Evolutionary conservation across 1,140 invertebrate genomes (phyloP).

Genomic region (Sarcophaga bullata): DNA sequence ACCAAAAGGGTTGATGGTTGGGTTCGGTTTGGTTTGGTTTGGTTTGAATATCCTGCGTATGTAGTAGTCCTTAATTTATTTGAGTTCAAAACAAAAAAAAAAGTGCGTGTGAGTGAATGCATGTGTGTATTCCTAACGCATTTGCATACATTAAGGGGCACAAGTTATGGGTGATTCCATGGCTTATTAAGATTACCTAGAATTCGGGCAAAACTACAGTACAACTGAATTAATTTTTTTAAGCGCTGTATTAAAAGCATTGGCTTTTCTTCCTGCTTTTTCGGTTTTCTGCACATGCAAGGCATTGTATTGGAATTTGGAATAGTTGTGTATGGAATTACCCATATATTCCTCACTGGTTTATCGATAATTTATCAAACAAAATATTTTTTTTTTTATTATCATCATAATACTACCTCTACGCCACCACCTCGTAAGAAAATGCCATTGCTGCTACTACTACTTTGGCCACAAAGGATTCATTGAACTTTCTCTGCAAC

Average conservation of each 20-base stretch:
- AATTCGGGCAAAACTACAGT: too few species aligned
- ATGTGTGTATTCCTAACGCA: neutral
- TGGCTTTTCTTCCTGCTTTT: too few species aligned
- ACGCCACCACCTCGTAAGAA: too few species aligned
- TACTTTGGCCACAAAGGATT: neutral
- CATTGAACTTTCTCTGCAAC: conserved; percentile 12
- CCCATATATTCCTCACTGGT: neutral
- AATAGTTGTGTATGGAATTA: neutral
- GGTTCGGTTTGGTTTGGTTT: neutral
- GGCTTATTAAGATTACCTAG: too few species aligned
- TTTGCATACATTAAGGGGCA: neutral
- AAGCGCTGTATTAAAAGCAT: too few species aligned
- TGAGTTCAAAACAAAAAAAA: neutral
- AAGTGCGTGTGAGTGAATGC: conserved; percentile 12
- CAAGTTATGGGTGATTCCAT: neutral
- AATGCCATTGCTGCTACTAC: neutral
- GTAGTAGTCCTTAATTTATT: conserved; percentile 9
- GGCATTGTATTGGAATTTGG: too few species aligned
- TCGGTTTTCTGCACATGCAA: too few species aligned
- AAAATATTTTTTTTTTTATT: neutral
- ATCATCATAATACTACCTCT: neutral
- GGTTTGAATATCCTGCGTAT: neutral
- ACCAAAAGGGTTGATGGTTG: too few species aligned
- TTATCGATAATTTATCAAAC: conserved; percentile 24
- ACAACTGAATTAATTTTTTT: too few species aligned